A percentile compares a stretch with the other conserved stretches of the same genome.
phyloP scores from a whole-genome alignment of 2,888 invertebrate species.

The Rhabditoides inermis region DNA sequence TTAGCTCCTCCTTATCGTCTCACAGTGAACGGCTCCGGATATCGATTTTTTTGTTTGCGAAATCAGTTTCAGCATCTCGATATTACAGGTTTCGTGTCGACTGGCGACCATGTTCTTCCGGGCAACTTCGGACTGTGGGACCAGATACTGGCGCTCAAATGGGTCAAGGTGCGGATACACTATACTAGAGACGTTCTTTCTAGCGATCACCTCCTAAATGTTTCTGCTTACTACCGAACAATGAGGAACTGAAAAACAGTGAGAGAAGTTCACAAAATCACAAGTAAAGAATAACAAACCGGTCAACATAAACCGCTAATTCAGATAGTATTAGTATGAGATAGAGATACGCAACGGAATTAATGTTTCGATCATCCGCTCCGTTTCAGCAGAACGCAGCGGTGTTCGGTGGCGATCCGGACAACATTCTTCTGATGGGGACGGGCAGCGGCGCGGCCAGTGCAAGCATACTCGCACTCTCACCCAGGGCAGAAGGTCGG shows the following conservation, averaged over 20 bases:
- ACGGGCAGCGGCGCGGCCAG: constrained; percentile 49
- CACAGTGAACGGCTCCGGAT: too few species aligned
- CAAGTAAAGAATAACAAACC: too few species aligned
- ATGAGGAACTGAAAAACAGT: too few species aligned
- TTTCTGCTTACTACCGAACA: too few species aligned
- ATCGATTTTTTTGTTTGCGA: not conserved
- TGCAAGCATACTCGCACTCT: constrained; percentile 48
- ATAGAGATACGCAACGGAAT: too few species aligned
- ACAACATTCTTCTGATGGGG: constrained; percentile 48
- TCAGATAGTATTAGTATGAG: too few species aligned
- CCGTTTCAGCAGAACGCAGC: constrained; percentile 32
- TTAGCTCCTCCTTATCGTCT: too few species aligned
- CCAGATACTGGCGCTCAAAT: constrained; percentile 43
- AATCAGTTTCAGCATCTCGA: not conserved
- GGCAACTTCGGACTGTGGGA: constrained; percentile 50
- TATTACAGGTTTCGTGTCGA: constrained; percentile 47
- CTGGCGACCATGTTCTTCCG: constrained; percentile 47
- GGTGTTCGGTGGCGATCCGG: constrained; percentile 49
- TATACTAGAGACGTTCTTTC: too few species aligned
- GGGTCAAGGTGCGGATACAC: constrained; percentile 45
- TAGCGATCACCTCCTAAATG: too few species aligned
- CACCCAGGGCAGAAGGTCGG: constrained; percentile 46
- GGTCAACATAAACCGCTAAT: too few species aligned
- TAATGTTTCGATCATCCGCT: too few species aligned
- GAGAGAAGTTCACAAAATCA: too few species aligned